Evolutionary conservation across 2,888 invertebrate genomes (phyloP), one percentile per base, ranked within the genome.

Genomic region (Alsophila aescularia): DNA sequence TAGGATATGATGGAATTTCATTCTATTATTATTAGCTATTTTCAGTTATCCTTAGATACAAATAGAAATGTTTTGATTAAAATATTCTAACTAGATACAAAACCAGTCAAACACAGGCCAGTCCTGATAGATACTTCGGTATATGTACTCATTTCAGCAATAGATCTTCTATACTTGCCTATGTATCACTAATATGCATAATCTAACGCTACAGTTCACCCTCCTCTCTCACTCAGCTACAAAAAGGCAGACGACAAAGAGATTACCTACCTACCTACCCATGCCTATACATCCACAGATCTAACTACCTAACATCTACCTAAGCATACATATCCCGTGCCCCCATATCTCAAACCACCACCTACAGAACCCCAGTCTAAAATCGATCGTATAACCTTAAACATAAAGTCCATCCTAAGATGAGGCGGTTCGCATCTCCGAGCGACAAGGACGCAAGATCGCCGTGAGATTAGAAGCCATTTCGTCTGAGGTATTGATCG

Each of bases 401-500:
- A 27, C 40, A 56, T 56, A 56, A 27, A 40, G 55, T 56, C 27
- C 14, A 50, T 35, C 29, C 6, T 40, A 43, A 55, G 55, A 55
- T 55, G 44, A 55, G 39, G 14, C 12, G 12, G 21, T 32, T 47
- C 32, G 12, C 55, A 56, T 54, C 54, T 54, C 53, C 39, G 54
- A 42, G 54, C 48, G 55, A 56, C 50, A 56, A 56, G 55, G 55
- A 56, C 55, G 55, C 55, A 56, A 58, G 60, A 62, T 62, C 52
- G 47, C 58, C 57, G 43, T 16, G 56, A 64, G 64, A 63, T 66
- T 55, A 62, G 55, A 56, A 56, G 55, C 55, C 55, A 50, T 54
- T 54, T 54, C 49, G 55, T 56, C 55, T 56, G 50, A 47, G n/a
- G 50, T 56, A 56, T 56, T 56, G 55, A 56, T 56, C 55, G 55